A percentile compares a stretch with the other conserved stretches of the same genome.
phyloP scores from a whole-genome alignment of 2,888 invertebrate genomes.

The Brachyptera putata region DNA sequence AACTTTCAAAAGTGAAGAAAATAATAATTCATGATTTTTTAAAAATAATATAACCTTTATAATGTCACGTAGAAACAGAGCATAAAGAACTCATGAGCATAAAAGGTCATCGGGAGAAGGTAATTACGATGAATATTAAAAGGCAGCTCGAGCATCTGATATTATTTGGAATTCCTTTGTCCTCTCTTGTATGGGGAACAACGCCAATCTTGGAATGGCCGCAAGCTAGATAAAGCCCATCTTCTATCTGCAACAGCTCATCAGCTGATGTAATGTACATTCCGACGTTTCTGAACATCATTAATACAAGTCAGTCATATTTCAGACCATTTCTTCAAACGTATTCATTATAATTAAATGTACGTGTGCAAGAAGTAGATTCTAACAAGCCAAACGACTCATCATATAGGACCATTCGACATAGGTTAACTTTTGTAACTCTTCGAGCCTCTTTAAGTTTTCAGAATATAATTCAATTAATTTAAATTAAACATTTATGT shows the following conservation, averaged over 20 bases:
- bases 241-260: neutral
- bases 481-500: no score
- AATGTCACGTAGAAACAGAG: constrained; percentile 4
- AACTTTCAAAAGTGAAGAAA: neutral
- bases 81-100: neutral
- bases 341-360: neutral
- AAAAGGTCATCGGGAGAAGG: neutral
- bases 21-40: neutral
- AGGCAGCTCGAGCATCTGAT: neutral
- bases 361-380: neutral
- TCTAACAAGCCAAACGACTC: no score
- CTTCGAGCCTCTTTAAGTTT: no score
- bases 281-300: neutral
- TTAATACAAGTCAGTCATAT: neutral
- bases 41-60: neutral
- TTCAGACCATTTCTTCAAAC: neutral
- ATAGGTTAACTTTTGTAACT: no score
- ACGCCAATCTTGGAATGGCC: neutral
- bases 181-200: neutral
- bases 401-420: no score
- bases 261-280: neutral
- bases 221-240: neutral
- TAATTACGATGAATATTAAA: neutral
- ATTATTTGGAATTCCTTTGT: neutral
- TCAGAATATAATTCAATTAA: no score